Conservation (phyloP, 1,140 invertebrate species). For the Holcopasites calliopsidis region DNA sequence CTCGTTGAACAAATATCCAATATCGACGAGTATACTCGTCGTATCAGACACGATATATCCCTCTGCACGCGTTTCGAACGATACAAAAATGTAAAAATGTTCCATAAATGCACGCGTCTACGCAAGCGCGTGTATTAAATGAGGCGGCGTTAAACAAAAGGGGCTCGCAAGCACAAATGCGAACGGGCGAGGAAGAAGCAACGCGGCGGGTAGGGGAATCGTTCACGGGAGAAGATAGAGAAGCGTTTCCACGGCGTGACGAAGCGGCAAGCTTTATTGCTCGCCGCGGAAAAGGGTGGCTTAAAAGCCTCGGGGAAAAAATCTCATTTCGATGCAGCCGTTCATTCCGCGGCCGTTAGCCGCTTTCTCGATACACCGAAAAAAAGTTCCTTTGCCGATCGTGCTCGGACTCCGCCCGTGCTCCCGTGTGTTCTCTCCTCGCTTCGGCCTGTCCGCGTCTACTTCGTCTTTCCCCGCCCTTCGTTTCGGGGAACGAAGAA, state of each 20-base stretch:
- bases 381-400: constrained; percentile 44
- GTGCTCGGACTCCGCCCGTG: background rate
- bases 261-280: constrained; percentile 44
- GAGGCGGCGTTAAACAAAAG: constrained; percentile 35
- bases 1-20: no score
- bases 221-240: constrained; percentile 31
- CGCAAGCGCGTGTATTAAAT: constrained; percentile 17
- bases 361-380: constrained; percentile 39
- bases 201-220: constrained; percentile 8
- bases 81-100: background rate
- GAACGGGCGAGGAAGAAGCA: background rate
- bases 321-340: constrained; percentile 60
- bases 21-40: no score
- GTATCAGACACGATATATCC: background rate
- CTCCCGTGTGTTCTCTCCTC: background rate
- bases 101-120: background rate
- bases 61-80: no score
- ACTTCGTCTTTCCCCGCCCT: no score
- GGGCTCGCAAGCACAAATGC: background rate
- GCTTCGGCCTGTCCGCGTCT: background rate
- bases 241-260: constrained; percentile 46
- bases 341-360: constrained; percentile 43
- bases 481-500: background rate
- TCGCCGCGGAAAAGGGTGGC: constrained; percentile 35
- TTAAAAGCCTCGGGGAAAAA: constrained; percentile 54